Conservation (phyloP, 2,888 invertebrate species). For the Meliscaeva auricollis region DNA sequence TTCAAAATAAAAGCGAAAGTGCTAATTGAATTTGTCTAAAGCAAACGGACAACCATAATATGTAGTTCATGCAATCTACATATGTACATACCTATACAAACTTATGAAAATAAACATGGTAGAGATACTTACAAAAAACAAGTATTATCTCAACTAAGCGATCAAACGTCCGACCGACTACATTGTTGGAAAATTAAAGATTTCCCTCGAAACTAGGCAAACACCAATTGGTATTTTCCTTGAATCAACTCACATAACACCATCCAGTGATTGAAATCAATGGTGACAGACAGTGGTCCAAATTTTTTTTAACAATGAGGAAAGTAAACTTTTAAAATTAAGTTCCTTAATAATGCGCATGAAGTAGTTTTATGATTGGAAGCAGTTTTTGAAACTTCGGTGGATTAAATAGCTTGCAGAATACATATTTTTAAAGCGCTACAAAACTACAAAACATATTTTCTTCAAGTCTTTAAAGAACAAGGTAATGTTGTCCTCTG, state of each 20-base stretch:
- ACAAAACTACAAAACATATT: no score
- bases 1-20: constrained; percentile 65
- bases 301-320: not conserved
- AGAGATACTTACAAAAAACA: not conserved
- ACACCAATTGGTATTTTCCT: constrained; percentile 9
- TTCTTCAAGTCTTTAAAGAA: no score
- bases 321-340: no score
- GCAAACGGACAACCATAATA: constrained; percentile 26
- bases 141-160: not conserved
- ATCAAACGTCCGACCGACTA: not conserved
- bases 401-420: no score
- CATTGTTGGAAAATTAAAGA: constrained; percentile 19
- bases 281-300: not conserved
- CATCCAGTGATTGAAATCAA: not conserved
- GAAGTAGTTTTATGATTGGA: no score
- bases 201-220: constrained; percentile 5
- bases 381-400: no score
- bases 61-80: not conserved
- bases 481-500: no score
- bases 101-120: not conserved
- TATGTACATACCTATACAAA: no score
- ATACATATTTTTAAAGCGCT: no score
- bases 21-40: constrained; percentile 48
- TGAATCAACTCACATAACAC: not conserved
- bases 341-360: no score